Evolutionary conservation across 2,888 invertebrate species (phyloP).

Genomic region (Achlya flavicornis): DNA sequence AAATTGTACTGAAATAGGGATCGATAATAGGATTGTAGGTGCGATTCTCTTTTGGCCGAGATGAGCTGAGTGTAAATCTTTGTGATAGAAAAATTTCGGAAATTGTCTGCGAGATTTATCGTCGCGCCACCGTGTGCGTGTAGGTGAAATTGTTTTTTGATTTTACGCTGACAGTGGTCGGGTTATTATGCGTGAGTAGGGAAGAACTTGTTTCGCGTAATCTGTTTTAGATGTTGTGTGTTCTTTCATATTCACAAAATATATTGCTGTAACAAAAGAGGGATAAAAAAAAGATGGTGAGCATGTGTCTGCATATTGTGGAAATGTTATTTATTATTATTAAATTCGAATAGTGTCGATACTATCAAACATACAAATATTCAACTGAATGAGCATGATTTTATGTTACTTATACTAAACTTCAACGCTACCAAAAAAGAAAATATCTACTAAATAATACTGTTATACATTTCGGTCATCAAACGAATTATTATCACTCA

Average conservation of each 20-base stretch:
- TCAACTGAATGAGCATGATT: neutral
- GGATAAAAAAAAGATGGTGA: no score
- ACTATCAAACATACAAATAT: neutral
- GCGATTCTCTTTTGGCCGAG: constrained; percentile 72
- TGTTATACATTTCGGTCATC: constrained; percentile 11
- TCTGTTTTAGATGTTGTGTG: constrained; percentile 17
- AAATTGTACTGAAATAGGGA: constrained; percentile 80
- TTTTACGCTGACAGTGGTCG: constrained; percentile 48
- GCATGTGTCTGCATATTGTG: neutral
- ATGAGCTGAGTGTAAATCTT: constrained; percentile 76
- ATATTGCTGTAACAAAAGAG: neutral
- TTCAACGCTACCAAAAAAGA: neutral
- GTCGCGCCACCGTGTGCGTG: constrained; percentile 49
- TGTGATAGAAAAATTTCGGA: constrained; percentile 80
- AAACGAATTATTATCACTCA: constrained; percentile 27
- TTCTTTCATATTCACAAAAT: constrained; percentile 5
- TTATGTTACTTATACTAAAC: no score
- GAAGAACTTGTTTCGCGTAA: constrained; percentile 23
- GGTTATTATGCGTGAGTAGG: constrained; percentile 38
- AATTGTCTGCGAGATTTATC: constrained; percentile 77
- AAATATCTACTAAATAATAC: neutral
- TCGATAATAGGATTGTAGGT: constrained; percentile 81
- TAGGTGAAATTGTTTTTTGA: constrained; percentile 70
- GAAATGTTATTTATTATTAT: neutral
- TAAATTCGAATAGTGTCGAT: no score